These are phyloP conservation scores for Erpetoichthys calabaricus DNA, from an alignment of 2,797 vertebrate species.

Conservation along the genomic window DNA sequence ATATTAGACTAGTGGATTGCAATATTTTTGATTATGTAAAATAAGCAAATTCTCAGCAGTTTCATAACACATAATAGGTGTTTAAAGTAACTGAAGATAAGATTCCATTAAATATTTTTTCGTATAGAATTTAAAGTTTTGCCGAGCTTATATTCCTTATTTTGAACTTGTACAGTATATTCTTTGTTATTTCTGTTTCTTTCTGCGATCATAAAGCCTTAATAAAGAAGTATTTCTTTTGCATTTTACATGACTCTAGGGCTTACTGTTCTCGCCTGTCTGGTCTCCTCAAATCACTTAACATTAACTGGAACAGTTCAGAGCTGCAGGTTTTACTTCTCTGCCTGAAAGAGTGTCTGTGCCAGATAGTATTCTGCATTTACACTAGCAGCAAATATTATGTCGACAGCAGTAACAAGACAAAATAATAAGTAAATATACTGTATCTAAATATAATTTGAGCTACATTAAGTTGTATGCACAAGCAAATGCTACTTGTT, in stretches of 20 bases:
- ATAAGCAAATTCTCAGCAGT: too few species aligned
- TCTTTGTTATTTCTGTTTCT: constrained; percentile 46
- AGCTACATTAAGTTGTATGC: constrained; percentile 43
- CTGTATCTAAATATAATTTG: constrained; percentile 20
- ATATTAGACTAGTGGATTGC: too few species aligned
- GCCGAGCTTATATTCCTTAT: not conserved
- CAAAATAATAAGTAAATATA: constrained; percentile 20
- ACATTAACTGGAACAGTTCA: constrained; percentile 68
- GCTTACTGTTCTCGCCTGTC: constrained; percentile 83
- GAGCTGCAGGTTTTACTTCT: constrained; percentile 62
- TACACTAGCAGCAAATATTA: constrained; percentile 34
- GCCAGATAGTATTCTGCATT: constrained; percentile 41
- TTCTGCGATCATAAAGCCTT: constrained; percentile 47
- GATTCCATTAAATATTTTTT: too few species aligned
- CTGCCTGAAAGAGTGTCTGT: constrained; percentile 38
- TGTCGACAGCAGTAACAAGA: constrained; percentile 35
- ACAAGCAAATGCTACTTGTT: constrained; percentile 39
- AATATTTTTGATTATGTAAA: too few species aligned
- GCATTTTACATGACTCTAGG: constrained; percentile 89
- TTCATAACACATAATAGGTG: too few species aligned
- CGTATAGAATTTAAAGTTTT: too few species aligned
- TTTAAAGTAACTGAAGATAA: too few species aligned
- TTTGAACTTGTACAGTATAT: not conserved
- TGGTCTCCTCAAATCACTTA: constrained; percentile 77
- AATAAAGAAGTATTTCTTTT: constrained; percentile 70